A percentile compares a stretch with the other conserved stretches of the same genome.
Evolutionary conservation across 2,797 vertebrate genomes (phyloP).

Genomic region (Babyrousa celebensis): DNA sequence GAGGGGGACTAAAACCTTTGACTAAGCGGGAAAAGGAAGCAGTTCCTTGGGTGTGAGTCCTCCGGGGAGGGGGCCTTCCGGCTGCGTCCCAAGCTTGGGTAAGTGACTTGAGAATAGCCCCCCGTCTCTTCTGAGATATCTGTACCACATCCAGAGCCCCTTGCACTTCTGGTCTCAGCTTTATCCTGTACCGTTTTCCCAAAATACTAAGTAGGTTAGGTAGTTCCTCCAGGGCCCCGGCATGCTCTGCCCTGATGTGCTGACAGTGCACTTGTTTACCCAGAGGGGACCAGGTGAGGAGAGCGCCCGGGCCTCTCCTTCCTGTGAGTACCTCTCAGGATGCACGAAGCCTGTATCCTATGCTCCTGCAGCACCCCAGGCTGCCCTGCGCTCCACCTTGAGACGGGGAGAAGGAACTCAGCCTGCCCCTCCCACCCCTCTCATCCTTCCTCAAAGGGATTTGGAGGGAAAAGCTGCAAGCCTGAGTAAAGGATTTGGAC

Average conservation of each 20-base stretch:
- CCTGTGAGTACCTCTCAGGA: not conserved
- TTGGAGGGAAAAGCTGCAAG: not conserved
- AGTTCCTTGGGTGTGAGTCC: rapidly evolving
- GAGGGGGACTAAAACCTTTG: not conserved
- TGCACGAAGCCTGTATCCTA: rapidly evolving
- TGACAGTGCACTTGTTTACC: slow-evolving; percentile 71
- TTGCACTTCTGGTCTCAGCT: not conserved
- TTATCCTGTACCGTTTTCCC: slow-evolving; percentile 70
- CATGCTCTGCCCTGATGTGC: not conserved
- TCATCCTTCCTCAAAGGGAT: rapidly evolving
- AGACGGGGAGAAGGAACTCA: not conserved
- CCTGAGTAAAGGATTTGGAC: not conserved
- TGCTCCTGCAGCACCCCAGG: rapidly evolving
- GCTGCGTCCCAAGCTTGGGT: rapidly evolving
- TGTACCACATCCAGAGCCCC: not conserved
- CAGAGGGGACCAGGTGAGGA: slow-evolving; percentile 46
- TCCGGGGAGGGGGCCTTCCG: rapidly evolving
- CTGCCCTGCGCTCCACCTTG: not conserved
- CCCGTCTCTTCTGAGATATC: not conserved
- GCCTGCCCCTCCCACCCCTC: not conserved
- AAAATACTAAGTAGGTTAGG: slow-evolving; percentile 86
- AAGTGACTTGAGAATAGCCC: not conserved
- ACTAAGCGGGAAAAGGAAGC: not conserved
- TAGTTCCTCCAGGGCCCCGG: slow-evolving; percentile 67
- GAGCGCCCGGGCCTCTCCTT: not conserved